phyloP scores from a whole-genome alignment of 2,797 vertebrate species.

The Potorous gilbertii region DNA sequence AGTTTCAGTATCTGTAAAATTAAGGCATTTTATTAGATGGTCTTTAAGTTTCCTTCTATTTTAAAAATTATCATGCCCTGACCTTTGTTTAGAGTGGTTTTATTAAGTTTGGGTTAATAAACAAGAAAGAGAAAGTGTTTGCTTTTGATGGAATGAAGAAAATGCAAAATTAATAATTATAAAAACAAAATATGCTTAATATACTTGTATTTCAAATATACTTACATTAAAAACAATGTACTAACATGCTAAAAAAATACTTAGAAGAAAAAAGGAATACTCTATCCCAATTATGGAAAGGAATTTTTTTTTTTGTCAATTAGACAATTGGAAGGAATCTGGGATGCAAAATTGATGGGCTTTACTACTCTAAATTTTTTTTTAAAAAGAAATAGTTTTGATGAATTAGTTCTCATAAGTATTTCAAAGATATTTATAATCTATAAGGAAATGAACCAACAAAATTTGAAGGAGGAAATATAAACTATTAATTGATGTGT shows the following conservation, averaged over 20 bases:
- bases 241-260: neutral
- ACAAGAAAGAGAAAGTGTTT: neutral
- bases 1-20: neutral
- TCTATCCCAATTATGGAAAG: neutral
- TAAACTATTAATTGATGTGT: neutral
- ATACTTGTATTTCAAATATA: neutral
- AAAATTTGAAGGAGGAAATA: neutral
- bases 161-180: neutral
- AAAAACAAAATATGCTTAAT: neutral
- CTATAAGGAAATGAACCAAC: neutral
- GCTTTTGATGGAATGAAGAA: neutral
- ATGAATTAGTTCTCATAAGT: neutral
- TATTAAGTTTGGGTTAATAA: neutral
- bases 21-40: neutral
- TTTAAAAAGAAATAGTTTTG: neutral
- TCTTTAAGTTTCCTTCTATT: neutral
- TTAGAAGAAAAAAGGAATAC: neutral
- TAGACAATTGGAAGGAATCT: neutral
- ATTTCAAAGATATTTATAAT: neutral
- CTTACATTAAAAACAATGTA: neutral
- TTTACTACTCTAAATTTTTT: neutral
- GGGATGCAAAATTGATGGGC: neutral
- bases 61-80: neutral
- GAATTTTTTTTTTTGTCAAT: neutral
- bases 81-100: neutral